Conservation (phyloP, 2,888 invertebrate species). For the Eupithecia dodoneata region DNA sequence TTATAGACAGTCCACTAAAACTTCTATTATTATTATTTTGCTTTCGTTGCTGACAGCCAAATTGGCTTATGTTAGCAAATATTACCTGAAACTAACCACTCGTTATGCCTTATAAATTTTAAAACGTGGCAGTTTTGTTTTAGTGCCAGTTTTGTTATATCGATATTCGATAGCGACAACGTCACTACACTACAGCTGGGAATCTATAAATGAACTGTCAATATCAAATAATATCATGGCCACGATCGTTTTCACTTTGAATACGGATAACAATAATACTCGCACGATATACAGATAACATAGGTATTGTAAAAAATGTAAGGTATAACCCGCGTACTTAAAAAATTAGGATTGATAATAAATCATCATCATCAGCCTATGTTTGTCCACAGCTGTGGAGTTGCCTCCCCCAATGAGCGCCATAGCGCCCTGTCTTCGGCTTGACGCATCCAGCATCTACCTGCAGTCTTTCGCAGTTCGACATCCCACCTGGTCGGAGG, state of each 20-base stretch:
- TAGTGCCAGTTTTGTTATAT: neutral
- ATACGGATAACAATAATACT: too few relatives aligned
- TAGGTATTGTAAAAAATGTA: too few relatives aligned
- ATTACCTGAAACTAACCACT: neutral
- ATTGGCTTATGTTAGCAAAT: neutral
- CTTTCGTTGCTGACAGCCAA: neutral
- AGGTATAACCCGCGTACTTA: too few relatives aligned
- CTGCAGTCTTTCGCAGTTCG: too few relatives aligned
- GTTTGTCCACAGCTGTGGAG: too few relatives aligned
- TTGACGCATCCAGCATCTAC: too few relatives aligned
- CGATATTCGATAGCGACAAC: neutral
- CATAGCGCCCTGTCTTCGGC: too few relatives aligned
- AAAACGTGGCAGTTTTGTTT: conserved; percentile 1
- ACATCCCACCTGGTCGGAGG: too few relatives aligned
- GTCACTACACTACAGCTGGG: neutral
- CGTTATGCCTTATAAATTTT: neutral
- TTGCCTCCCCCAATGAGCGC: too few relatives aligned
- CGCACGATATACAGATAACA: too few relatives aligned
- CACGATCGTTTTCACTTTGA: neutral
- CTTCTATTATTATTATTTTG: neutral
- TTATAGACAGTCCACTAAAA: neutral
- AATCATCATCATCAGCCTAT: too few relatives aligned
- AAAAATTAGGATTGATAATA: too few relatives aligned
- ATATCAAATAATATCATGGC: neutral
- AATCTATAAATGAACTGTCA: neutral